Evolutionary conservation across 1,140 invertebrate genomes (phyloP).

Genomic region (Drosophila ficusphila): DNA sequence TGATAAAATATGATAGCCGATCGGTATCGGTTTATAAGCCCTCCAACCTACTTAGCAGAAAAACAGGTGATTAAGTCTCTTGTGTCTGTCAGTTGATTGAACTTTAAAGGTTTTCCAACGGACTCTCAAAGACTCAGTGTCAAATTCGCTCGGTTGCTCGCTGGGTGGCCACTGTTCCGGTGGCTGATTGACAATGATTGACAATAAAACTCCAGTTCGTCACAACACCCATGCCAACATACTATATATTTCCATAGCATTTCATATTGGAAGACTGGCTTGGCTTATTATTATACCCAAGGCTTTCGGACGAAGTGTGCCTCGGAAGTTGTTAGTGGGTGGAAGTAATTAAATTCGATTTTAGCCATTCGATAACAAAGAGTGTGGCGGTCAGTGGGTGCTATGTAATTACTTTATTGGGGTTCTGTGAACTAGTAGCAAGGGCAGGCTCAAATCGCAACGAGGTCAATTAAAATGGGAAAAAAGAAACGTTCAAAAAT

Average conservation of each 20-base stretch:
- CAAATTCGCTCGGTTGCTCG: slow-evolving; percentile 13
- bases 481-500: background rate
- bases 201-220: slow-evolving; percentile 24
- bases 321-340: slow-evolving; percentile 48
- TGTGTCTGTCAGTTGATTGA: slow-evolving; percentile 41
- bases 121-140: slow-evolving; percentile 34
- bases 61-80: slow-evolving; percentile 37
- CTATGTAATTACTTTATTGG: slow-evolving; percentile 36
- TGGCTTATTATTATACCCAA: slow-evolving; percentile 39
- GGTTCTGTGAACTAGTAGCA: slow-evolving; percentile 30
- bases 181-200: slow-evolving; percentile 47
- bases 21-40: slow-evolving; percentile 25
- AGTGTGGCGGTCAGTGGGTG: slow-evolving; percentile 29
- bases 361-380: slow-evolving; percentile 38
- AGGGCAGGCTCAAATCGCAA: background rate
- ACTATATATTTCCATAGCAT: slow-evolving; percentile 3
- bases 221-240: background rate
- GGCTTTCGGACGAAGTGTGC: slow-evolving; percentile 35
- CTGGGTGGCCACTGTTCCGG: slow-evolving; percentile 26
- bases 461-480: background rate
- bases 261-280: slow-evolving; percentile 14
- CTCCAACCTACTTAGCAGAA: slow-evolving; percentile 17
- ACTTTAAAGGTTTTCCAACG: slow-evolving; percentile 40
- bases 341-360: slow-evolving; percentile 49
- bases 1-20: slow-evolving; percentile 23